Evolutionary conservation across 2,113 vertebrate species (phyloP), one percentile per base, ranked within the genome.

Genomic region (Aegypius monachus): DNA sequence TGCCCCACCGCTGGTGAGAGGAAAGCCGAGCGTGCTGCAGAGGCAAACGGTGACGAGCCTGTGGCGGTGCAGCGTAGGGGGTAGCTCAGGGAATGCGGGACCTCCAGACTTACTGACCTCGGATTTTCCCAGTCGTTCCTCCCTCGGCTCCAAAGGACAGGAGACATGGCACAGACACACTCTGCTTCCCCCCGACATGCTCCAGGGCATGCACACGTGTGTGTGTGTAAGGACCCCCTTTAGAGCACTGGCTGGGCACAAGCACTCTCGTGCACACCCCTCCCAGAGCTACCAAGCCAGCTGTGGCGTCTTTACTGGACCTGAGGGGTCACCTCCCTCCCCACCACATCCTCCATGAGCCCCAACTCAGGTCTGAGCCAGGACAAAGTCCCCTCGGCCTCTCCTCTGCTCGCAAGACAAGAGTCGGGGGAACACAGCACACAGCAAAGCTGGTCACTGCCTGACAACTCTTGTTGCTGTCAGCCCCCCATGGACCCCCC

Each of bases 401-500:
- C 56, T 55, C 36, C 36, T 53, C 25, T 50, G 47, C 70, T 68
- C 0, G 0, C 10, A 31, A 15, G 20, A 50, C 8, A 4, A 13
- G 40, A 70, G 23, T 19, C 7, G 12, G 61, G 43, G 48, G 73
- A 82, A 42, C 3, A 52, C 50, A 52, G 50, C 50, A 52, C 81
- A 23, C 11, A 70, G 42, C 47, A n/a, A n/a, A 74, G 31, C 1
- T 17, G 40, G 48, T 48, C 45, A 2, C n/a, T 59, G 74, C 34
- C n/a, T 15, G 40, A 43, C 55, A 70, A 45, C 45, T 72, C n/a
- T 40, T 26, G 21, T 4, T 55, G 68, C 81, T 62, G 31, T 43
- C 71, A 43, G 55, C 7, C 50, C 45, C 5, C 8, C 45, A 0
- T 0, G 1, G 66, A 26, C 7, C 10, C 17, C 13, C 9, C 16